Evolutionary conservation across 2,888 invertebrate species (phyloP).

Genomic region (Xestia ashworthii): DNA sequence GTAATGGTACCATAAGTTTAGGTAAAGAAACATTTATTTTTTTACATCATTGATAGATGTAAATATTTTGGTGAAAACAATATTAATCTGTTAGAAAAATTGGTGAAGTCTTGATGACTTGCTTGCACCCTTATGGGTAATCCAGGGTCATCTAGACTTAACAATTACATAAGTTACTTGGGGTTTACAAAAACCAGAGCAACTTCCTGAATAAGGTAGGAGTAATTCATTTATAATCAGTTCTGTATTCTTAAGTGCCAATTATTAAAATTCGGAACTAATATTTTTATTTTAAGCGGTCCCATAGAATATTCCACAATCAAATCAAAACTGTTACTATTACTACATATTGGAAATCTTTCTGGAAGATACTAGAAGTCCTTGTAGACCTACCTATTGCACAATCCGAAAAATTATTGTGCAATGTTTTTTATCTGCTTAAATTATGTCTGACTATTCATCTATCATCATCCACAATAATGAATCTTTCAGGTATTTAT

Average conservation of each 20-base stretch:
- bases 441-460: not conserved
- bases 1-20: no score
- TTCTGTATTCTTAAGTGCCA: not conserved
- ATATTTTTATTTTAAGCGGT: not conserved
- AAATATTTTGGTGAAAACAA: not conserved
- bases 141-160: not conserved
- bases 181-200: not conserved
- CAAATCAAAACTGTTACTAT: not conserved
- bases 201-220: not conserved
- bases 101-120: not conserved
- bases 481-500: slow-evolving; percentile 10
- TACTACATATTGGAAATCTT: not conserved
- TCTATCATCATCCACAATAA: not conserved
- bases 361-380: slow-evolving; percentile 12
- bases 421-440: slow-evolving; percentile 12
- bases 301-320: not conserved
- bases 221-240: not conserved
- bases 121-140: not conserved
- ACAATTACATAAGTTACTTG: not conserved
- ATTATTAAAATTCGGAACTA: not conserved
- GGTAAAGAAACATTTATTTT: not conserved
- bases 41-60: not conserved
- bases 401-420: slow-evolving; percentile 16
- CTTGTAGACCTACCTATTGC: slow-evolving; percentile 11
- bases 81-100: not conserved